These are phyloP conservation scores for Zaprionus ornatus DNA, from an alignment of 1,140 invertebrate species.

Conservation along the genomic window DNA sequence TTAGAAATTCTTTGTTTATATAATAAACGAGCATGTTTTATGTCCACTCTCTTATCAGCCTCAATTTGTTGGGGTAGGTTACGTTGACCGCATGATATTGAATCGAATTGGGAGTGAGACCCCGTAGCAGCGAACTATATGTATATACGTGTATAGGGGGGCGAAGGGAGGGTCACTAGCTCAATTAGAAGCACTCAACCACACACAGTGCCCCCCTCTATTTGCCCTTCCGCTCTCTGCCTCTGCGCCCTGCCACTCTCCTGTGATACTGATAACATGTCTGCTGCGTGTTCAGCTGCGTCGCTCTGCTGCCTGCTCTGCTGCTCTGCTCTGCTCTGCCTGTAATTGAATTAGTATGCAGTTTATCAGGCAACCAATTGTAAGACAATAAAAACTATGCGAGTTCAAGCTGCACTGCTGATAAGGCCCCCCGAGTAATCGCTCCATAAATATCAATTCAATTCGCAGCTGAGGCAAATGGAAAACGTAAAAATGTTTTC, in stretches of 20 bases:
- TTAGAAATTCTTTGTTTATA: constrained; percentile 27
- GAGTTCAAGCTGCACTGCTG: constrained; percentile 35
- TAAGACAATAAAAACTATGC: constrained; percentile 60
- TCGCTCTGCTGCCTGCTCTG: not conserved
- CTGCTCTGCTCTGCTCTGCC: not conserved
- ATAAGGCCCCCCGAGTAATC: constrained; percentile 42
- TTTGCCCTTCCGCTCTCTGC: not conserved
- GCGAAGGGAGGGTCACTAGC: constrained; percentile 44
- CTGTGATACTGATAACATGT: constrained; percentile 47
- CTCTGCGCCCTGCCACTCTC: not conserved
- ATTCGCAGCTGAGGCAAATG: constrained; percentile 49
- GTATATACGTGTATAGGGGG: not conserved
- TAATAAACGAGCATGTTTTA: not conserved
- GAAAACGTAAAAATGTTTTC: constrained; percentile 4
- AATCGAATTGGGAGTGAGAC: constrained; percentile 28
- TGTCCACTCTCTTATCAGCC: constrained; percentile 54
- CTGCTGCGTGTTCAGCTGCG: constrained; percentile 21
- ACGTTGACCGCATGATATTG: constrained; percentile 46
- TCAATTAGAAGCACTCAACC: constrained; percentile 62
- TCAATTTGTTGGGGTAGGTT: constrained; percentile 68
- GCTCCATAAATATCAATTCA: constrained; percentile 56
- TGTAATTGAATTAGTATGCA: constrained; percentile 63
- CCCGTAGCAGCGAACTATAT: constrained; percentile 13
- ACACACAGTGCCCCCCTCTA: not conserved
- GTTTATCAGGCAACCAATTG: constrained; percentile 69